These are phyloP conservation scores for Upupa epops DNA, from an alignment of 2,113 vertebrate genomes.

Conservation along the genomic window DNA sequence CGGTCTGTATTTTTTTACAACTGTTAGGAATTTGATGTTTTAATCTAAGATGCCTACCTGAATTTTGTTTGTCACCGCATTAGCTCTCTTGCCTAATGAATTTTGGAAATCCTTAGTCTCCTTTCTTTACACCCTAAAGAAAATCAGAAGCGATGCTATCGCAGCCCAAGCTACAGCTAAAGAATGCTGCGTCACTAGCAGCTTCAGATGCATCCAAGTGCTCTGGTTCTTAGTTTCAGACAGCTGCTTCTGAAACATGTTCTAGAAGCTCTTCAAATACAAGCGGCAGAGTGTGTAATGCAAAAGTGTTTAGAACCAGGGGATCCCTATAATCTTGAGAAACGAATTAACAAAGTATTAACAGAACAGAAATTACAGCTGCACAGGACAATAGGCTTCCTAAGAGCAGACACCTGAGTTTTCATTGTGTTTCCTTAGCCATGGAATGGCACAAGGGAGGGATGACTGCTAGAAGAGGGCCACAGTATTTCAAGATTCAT, in stretches of 20 bases:
- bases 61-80: not conserved
- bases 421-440: not conserved
- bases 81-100: not conserved
- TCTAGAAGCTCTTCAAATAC: not conserved
- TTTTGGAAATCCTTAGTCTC: not conserved
- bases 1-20: not conserved
- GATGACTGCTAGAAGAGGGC: not conserved
- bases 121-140: not conserved
- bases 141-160: not conserved
- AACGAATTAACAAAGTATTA: not conserved
- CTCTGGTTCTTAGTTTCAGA: not conserved
- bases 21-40: not conserved
- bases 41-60: not conserved
- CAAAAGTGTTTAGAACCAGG: not conserved
- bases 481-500: not conserved
- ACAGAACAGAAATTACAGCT: not conserved
- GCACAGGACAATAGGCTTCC: not conserved
- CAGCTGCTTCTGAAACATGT: not conserved
- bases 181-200: not conserved
- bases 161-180: not conserved
- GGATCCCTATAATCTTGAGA: not conserved
- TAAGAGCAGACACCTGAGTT: not conserved
- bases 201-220: not conserved
- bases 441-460: rapidly evolving
- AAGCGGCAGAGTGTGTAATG: not conserved